A percentile compares a stretch with the other conserved stretches of the same genome.
phyloP scores from a whole-genome alignment of 2,113 vertebrate species.

The Laticauda colubrina region DNA sequence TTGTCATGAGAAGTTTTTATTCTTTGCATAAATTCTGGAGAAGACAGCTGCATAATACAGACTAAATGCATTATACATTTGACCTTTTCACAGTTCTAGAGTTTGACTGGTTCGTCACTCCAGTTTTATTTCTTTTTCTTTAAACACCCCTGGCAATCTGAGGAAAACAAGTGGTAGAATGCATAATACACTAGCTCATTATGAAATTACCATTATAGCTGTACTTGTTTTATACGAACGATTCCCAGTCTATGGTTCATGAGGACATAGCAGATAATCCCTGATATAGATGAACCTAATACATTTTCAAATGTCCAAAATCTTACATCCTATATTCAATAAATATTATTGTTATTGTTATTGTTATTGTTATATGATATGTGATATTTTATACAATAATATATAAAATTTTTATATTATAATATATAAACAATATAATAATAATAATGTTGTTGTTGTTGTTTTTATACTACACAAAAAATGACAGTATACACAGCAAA shows the following conservation, averaged over 20 bases:
- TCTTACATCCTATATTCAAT: background rate
- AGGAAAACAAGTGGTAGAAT: slow-evolving; percentile 44
- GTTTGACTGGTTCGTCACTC: slow-evolving; percentile 53
- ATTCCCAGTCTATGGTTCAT: background rate
- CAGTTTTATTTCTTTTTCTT: slow-evolving; percentile 3
- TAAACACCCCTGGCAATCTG: slow-evolving; percentile 35
- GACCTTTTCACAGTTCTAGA: slow-evolving; percentile 56
- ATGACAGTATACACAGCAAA: too few species aligned
- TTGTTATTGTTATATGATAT: too few species aligned
- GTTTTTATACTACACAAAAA: too few species aligned
- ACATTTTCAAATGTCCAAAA: background rate
- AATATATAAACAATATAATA: too few species aligned
- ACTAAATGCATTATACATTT: slow-evolving; percentile 53
- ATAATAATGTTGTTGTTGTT: too few species aligned
- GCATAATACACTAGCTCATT: slow-evolving; percentile 47
- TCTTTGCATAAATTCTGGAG: slow-evolving; percentile 47
- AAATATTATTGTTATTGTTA: too few species aligned
- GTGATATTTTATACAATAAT: too few species aligned
- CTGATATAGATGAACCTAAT: background rate
- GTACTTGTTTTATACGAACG: background rate
- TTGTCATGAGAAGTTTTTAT: slow-evolving; percentile 57
- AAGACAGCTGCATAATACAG: slow-evolving; percentile 53
- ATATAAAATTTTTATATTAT: too few species aligned
- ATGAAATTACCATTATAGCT: slow-evolving; percentile 40
- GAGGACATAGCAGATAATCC: background rate